Conservation (phyloP, 2,113 vertebrate species). For the Gila orcuttii region DNA sequence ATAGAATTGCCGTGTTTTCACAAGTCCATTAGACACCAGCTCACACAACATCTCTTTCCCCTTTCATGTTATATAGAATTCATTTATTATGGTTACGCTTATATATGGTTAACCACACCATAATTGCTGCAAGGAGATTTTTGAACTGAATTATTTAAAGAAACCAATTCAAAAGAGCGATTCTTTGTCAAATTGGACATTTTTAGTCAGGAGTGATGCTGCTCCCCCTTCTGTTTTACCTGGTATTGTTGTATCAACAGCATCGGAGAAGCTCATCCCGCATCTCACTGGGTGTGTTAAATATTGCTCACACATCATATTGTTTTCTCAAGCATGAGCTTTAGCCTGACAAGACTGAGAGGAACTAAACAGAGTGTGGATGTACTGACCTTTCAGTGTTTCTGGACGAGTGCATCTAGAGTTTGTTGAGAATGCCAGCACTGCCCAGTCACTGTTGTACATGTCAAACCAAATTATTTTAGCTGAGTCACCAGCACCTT, state of each 20-base stretch:
- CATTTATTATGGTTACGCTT: too few species aligned
- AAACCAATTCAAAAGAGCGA: background rate
- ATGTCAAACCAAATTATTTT: slow-evolving; percentile 37
- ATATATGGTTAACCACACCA: too few species aligned
- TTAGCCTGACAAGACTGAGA: slow-evolving; percentile 31
- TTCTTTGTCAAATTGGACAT: background rate
- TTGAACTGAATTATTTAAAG: background rate
- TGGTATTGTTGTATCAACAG: background rate
- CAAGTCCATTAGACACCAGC: too few species aligned
- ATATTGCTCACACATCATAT: slow-evolving; percentile 40
- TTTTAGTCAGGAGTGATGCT: background rate
- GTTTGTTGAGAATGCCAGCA: slow-evolving; percentile 36
- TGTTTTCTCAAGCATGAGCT: slow-evolving; percentile 50
- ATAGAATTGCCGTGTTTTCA: too few species aligned
- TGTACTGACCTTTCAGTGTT: slow-evolving; percentile 56
- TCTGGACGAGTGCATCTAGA: slow-evolving; percentile 51
- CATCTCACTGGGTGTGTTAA: background rate
- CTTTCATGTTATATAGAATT: too few species aligned
- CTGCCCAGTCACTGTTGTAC: slow-evolving; percentile 31
- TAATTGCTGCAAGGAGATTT: background rate
- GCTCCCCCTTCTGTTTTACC: background rate
- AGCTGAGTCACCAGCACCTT: slow-evolving; percentile 25
- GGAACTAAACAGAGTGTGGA: slow-evolving; percentile 38
- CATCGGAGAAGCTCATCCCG: too few species aligned
- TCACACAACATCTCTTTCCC: too few species aligned